phyloP scores from a whole-genome alignment of 2,888 invertebrate species.

The Dioctria linearis region DNA sequence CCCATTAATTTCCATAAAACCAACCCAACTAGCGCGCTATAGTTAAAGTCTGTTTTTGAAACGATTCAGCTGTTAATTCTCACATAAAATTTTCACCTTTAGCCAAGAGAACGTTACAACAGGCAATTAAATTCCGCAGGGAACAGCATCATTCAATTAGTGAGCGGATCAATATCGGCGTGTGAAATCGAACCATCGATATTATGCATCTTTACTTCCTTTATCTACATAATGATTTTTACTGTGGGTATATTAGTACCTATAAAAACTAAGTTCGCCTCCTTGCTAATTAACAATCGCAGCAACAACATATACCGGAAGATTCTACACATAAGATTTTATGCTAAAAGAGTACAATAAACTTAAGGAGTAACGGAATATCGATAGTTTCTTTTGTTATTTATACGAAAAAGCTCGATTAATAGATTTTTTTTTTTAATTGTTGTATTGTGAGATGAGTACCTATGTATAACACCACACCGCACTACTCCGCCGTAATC shows the following conservation, averaged over 20 bases:
- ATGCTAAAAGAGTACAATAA: conserved; percentile 4
- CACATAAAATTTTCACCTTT: conserved; percentile 31
- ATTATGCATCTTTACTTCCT: background rate
- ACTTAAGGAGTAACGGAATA: background rate
- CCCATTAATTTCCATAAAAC: background rate
- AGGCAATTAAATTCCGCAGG: background rate
- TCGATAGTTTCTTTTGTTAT: background rate
- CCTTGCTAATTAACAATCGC: background rate
- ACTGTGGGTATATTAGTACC: background rate
- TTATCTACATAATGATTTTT: background rate
- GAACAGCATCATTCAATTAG: conserved; percentile 33
- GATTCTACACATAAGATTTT: background rate
- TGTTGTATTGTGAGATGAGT: too few species aligned
- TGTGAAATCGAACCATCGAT: conserved; percentile 3
- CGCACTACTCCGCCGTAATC: too few species aligned
- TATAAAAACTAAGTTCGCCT: background rate
- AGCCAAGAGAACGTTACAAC: background rate
- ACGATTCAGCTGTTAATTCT: conserved; percentile 30
- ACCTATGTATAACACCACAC: too few species aligned
- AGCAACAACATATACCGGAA: background rate
- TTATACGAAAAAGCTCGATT: background rate
- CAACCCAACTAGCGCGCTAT: too few species aligned
- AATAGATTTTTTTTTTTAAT: background rate
- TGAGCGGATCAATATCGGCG: conserved; percentile 9
- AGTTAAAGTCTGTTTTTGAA: background rate